Conservation (phyloP, 2,888 invertebrate genomes). For the Venustoraphidia nigricollis region DNA sequence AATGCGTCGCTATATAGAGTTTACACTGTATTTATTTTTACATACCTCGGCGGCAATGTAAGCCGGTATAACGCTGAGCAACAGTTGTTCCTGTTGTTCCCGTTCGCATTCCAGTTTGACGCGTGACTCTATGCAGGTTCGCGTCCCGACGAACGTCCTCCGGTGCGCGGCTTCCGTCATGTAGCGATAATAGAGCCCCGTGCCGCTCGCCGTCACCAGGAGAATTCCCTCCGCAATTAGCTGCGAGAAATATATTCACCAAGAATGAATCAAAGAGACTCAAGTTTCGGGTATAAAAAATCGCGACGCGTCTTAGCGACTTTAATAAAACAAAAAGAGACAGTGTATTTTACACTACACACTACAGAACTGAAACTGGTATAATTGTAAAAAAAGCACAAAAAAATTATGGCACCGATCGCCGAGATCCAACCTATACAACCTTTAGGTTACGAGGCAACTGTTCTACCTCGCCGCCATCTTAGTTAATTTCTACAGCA, state of each 20-base stretch:
- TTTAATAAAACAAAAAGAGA: no score
- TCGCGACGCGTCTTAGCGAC: no score
- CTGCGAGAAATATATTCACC: slow-evolving; percentile 31
- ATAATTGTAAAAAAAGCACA: no score
- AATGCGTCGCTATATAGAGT: no score
- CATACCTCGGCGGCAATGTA: slow-evolving; percentile 87
- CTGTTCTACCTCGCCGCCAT: no score
- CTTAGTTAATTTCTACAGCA: no score
- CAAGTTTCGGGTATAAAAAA: no score
- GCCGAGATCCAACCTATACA: no score
- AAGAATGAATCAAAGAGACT: background rate
- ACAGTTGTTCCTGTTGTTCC: slow-evolving; percentile 82
- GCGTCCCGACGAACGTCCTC: slow-evolving; percentile 77
- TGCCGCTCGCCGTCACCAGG: slow-evolving; percentile 60
- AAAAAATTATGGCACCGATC: no score
- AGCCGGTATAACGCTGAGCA: slow-evolving; percentile 87
- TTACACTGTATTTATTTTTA: slow-evolving; percentile 17
- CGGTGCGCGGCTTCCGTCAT: slow-evolving; percentile 77
- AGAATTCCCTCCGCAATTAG: slow-evolving; percentile 62
- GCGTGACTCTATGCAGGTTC: slow-evolving; percentile 79
- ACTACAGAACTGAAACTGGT: no score
- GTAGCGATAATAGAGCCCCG: slow-evolving; percentile 77
- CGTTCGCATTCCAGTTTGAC: slow-evolving; percentile 86
- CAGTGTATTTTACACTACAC: no score
- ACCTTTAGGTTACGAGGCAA: no score